These are phyloP conservation scores for Vireo altiloquus DNA, from an alignment of 2,113 vertebrate species.

Conservation along the genomic window DNA sequence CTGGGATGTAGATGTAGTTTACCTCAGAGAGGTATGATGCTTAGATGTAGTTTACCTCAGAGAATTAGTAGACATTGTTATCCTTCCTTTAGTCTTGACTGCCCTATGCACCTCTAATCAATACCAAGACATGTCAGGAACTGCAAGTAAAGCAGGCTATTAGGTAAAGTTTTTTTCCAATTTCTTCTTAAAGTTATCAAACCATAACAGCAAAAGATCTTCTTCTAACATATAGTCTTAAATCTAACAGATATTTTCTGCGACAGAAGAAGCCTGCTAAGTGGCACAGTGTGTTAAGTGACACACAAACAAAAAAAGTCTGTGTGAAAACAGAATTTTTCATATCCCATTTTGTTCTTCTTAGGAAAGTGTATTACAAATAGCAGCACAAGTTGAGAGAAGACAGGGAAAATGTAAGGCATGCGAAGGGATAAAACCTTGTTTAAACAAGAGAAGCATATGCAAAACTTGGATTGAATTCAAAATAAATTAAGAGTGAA, in stretches of 20 bases:
- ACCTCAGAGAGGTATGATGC: background rate
- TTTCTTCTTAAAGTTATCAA: background rate
- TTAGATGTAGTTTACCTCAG: too few relatives aligned
- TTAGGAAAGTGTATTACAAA: background rate
- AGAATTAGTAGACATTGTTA: background rate
- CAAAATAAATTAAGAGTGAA: background rate
- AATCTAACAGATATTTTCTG: background rate
- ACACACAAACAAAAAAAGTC: background rate
- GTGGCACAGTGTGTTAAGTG: background rate
- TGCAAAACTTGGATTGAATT: background rate
- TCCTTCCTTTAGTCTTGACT: background rate
- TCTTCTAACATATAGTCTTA: background rate
- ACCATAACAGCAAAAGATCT: background rate
- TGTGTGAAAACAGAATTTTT: background rate
- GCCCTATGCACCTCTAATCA: background rate
- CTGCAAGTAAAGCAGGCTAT: background rate
- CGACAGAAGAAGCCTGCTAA: background rate
- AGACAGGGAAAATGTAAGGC: background rate
- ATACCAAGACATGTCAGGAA: background rate
- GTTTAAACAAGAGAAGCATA: background rate
- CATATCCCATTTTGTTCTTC: background rate
- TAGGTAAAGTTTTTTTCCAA: background rate
- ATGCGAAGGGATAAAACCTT: background rate
- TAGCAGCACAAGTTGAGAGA: background rate
- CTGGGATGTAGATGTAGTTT: background rate